A percentile compares a stretch with the other conserved stretches of the same genome.
These are phyloP conservation scores for Pachliopta kotzebuea DNA, from an alignment of 2,888 invertebrate species.

Conservation along the genomic window DNA sequence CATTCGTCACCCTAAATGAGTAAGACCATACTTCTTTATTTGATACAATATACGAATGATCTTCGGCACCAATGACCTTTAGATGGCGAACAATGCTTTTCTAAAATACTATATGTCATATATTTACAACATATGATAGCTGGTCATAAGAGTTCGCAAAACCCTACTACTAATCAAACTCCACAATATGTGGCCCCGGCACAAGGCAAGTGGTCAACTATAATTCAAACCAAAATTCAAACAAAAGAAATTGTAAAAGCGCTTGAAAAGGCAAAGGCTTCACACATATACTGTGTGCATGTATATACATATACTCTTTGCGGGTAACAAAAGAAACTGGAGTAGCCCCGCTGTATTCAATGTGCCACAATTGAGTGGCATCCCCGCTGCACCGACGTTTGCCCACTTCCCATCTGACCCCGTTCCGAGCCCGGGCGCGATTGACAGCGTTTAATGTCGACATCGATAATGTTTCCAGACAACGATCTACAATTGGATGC, in stretches of 20 bases:
- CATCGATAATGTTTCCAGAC: slow-evolving; percentile 14
- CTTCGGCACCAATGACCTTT: too few relatives aligned
- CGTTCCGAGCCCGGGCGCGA: slow-evolving; percentile 45
- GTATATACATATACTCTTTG: too few relatives aligned
- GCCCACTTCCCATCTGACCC: slow-evolving; percentile 57
- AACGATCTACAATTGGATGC: slow-evolving; percentile 1
- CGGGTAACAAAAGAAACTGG: slow-evolving; percentile 35
- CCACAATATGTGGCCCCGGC: too few relatives aligned
- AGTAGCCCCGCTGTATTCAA: slow-evolving; percentile 51
- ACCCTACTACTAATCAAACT: too few relatives aligned
- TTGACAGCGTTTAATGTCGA: slow-evolving; percentile 10
- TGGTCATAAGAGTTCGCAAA: too few relatives aligned
- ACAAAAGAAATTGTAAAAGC: neutral
- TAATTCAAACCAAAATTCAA: neutral
- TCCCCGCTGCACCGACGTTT: slow-evolving; percentile 43
- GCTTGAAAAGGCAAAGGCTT: neutral
- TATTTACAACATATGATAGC: too few relatives aligned
- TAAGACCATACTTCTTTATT: too few relatives aligned
- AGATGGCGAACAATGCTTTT: too few relatives aligned
- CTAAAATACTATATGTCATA: too few relatives aligned
- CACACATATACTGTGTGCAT: neutral
- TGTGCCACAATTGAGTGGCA: slow-evolving; percentile 60
- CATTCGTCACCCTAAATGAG: too few relatives aligned
- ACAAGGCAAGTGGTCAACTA: too few relatives aligned
- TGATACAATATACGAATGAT: too few relatives aligned